These are phyloP conservation scores for Hemiscyllium ocellatum DNA, from an alignment of 2,113 vertebrate genomes.

Conservation along the genomic window DNA sequence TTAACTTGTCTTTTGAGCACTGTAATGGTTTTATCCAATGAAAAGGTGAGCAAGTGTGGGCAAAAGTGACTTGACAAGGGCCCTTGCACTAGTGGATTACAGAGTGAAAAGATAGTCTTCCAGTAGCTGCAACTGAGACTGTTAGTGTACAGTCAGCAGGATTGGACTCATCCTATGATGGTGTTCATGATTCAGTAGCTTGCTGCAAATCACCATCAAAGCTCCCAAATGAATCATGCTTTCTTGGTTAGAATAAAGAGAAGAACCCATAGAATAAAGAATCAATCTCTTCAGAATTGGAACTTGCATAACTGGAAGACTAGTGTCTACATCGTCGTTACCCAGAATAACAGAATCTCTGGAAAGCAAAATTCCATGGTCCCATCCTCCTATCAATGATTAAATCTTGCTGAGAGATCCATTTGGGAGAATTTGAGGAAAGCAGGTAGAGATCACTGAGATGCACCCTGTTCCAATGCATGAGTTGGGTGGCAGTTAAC, in stretches of 20 bases:
- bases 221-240: neutral
- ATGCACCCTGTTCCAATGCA: too few species aligned
- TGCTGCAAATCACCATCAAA: neutral
- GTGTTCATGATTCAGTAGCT: neutral
- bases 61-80: too few species aligned
- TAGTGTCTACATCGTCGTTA: neutral
- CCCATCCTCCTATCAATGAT: too few species aligned
- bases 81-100: too few species aligned
- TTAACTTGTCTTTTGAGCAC: too few species aligned
- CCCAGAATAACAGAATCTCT: neutral
- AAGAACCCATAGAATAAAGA: neutral
- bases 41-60: neutral
- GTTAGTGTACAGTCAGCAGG: neutral
- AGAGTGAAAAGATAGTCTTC: neutral
- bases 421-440: too few species aligned
- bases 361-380: neutral
- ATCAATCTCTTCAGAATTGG: neutral
- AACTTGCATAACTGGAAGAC: neutral
- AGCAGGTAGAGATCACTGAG: too few species aligned
- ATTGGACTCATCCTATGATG: neutral
- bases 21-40: neutral
- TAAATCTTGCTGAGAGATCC: too few species aligned
- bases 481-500: too few species aligned
- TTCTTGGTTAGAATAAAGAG: neutral
- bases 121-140: neutral